Conservation (phyloP, 2,113 vertebrate species). For the Lycaon pictus region DNA sequence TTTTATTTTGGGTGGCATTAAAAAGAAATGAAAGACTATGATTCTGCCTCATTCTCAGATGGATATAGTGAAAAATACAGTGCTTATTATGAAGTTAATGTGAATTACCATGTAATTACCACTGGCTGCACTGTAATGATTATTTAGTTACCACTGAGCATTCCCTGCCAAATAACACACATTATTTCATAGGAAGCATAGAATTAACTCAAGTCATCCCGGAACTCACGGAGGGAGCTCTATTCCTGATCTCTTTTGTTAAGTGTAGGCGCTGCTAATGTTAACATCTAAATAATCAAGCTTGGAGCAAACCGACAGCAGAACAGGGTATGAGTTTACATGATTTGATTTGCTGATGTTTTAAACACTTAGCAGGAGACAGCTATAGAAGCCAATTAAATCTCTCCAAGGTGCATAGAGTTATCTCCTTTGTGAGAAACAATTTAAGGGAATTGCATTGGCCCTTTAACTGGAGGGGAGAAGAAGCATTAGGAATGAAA, state of each 20-base stretch:
- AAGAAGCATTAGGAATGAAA: slow-evolving; percentile 87
- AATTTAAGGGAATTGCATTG: slow-evolving; percentile 88
- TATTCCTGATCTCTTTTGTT: slow-evolving; percentile 51
- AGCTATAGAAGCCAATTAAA: slow-evolving; percentile 90
- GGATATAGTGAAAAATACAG: slow-evolving; percentile 71
- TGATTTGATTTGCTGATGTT: slow-evolving; percentile 92
- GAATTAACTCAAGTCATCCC: slow-evolving; percentile 89
- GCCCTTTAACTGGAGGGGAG: slow-evolving; percentile 85
- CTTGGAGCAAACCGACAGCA: slow-evolving; percentile 85
- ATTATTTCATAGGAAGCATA: slow-evolving; percentile 88
- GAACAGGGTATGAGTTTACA: slow-evolving; percentile 88
- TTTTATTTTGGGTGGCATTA: slow-evolving; percentile 74
- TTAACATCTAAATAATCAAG: slow-evolving; percentile 84
- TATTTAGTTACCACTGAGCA: slow-evolving; percentile 82
- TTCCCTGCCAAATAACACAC: slow-evolving; percentile 86
- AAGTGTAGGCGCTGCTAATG: slow-evolving; percentile 84
- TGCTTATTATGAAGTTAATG: slow-evolving; percentile 71
- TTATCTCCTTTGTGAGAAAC: slow-evolving; percentile 90
- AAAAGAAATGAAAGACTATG: slow-evolving; percentile 80
- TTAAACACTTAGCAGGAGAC: slow-evolving; percentile 91
- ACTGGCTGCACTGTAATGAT: slow-evolving; percentile 80
- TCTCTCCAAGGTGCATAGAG: slow-evolving; percentile 88
- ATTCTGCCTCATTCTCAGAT: slow-evolving; percentile 78
- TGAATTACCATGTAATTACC: slow-evolving; percentile 83
- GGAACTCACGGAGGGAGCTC: slow-evolving; percentile 79